Base-by-base conservation (phyloP, 2,113 vertebrate species). In the Podarcis raffonei region DNA sequence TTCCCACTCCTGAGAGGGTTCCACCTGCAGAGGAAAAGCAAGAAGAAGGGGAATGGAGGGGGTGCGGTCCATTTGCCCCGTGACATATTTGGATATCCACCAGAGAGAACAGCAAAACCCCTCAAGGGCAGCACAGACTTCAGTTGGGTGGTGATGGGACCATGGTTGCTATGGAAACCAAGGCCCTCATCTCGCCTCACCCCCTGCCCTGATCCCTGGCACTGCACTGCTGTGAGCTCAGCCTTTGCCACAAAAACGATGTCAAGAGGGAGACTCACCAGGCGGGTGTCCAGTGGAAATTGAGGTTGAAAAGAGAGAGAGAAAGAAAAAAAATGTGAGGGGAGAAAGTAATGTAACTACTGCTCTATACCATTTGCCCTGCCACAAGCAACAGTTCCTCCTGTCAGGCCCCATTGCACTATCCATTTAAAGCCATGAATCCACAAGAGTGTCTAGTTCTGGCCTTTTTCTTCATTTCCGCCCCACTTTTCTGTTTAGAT, bases 1-100 rank as follows among this genome's bases (percentile, higher is more conserved):
- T 27, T 98, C 98, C 98, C 98, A 99, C 23, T 98, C 98, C 90
- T 97, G 93, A 32, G 30, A 12, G 3, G 62, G 9, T 0, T 35
- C 5, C 62, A 25, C 87, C 91, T 90, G 83, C 9, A n/a, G 27
- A 20, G 80, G 11, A 85, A 4, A 77, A 39, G 48, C 3, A 81
- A 48, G 81, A 68, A 65, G 72, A 83, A 87, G 65, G 53, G 69
- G 30, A 71, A 81, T 20, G 1, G 27, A 48, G 11, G 37, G 37
- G 30, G 32, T 25, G 35, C 3, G 23, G 15, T 32, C 11, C 86
- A 62, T 16, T 5, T 12, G 32, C 16, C n/a, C 22, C 13, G 13
- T 57, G 22, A 48, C n/a, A 37, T 59, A 7, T 23, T 18, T 16
- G 37, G 4, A 20, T 53, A 48, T 5, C 48, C 66, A 78, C n/a